Percentiles rank a stretch among this genome's conserved stretches.
Conservation (phyloP, 2,888 invertebrate genomes). For the Eumacrocentrus americanus region DNA sequence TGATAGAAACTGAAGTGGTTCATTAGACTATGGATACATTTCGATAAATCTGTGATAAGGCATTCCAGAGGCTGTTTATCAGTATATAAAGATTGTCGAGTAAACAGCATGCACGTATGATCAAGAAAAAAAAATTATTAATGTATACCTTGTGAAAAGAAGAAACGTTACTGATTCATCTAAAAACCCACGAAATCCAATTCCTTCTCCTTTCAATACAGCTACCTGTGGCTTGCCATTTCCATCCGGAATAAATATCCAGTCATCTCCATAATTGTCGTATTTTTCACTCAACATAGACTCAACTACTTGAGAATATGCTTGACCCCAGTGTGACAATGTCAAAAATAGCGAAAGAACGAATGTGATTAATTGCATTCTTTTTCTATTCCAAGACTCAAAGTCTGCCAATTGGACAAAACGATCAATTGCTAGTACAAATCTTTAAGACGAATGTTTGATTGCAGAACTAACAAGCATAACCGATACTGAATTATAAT, state of each 20-base stretch:
- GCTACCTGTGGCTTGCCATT: slow-evolving; percentile 58
- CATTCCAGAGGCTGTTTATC: too few relatives aligned
- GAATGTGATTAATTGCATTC: neutral
- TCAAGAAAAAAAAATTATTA: too few relatives aligned
- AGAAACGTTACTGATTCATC: slow-evolving; percentile 48
- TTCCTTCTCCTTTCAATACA: slow-evolving; percentile 49
- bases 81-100: too few relatives aligned
- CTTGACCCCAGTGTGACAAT: neutral
- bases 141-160: slow-evolving; percentile 56
- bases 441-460: slow-evolving; percentile 11
- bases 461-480: slow-evolving; percentile 4
- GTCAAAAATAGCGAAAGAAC: slow-evolving; percentile 9
- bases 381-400: neutral
- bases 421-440: slow-evolving; percentile 5
- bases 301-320: slow-evolving; percentile 23
- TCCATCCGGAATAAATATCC: slow-evolving; percentile 61
- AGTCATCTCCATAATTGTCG: slow-evolving; percentile 58
- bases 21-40: neutral
- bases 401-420: neutral
- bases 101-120: too few relatives aligned
- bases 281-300: slow-evolving; percentile 51
- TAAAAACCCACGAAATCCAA: slow-evolving; percentile 42
- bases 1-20: too few relatives aligned
- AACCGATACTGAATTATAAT: slow-evolving; percentile 26
- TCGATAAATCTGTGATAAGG: too few relatives aligned